Evolutionary conservation across 1,140 invertebrate species (phyloP), one percentile per base, ranked within the genome.

Genomic region (Drosophila willistoni): DNA sequence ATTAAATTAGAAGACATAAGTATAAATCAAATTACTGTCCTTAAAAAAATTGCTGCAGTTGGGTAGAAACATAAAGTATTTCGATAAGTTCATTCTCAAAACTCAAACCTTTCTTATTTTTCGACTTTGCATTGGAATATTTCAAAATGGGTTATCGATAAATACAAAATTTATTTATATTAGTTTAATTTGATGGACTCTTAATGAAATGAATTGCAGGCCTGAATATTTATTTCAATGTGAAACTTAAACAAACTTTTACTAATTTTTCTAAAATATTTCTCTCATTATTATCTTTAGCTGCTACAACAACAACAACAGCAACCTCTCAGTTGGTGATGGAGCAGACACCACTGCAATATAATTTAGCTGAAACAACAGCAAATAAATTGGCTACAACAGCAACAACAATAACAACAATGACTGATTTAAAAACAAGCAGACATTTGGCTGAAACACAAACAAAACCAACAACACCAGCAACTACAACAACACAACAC

Each of bases 331-430:
- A 89, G 64, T 64, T 87, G 61, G 82, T 86, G 68, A 68, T 85
- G 33, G 75, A 85, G 33, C 82, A 86, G 39, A 82, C 82, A 64
- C 82, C 82, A 39, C 71, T 82, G 67, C 79, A 79, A 55, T 33
- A 55, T 59, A 33, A 55, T 17, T 9, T 73, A 55, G 17, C 62
- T 54, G 17, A 69, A 68, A 51, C 80, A 68, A n/a, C 55, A 77
- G 41, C 64, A 71, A 62, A 29, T 41, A 47, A 47, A 47, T 47
- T 47, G 19, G 14, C 42, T 19, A 55, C 13, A 36, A 36, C 47
- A 54, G 29, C 29, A 29, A 29, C 29, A 29, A 62, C 29, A 29
- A 29, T 7, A 29, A 62, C 64, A 14, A 66, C 80, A 54, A 54
- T 76, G 73, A 81, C 81, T 80, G 81, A 84, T 61, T 59, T 67